Evolutionary conservation across 2,113 vertebrate genomes (phyloP), one percentile per base, ranked within the genome.

Genomic region (Ammodytes marinus): DNA sequence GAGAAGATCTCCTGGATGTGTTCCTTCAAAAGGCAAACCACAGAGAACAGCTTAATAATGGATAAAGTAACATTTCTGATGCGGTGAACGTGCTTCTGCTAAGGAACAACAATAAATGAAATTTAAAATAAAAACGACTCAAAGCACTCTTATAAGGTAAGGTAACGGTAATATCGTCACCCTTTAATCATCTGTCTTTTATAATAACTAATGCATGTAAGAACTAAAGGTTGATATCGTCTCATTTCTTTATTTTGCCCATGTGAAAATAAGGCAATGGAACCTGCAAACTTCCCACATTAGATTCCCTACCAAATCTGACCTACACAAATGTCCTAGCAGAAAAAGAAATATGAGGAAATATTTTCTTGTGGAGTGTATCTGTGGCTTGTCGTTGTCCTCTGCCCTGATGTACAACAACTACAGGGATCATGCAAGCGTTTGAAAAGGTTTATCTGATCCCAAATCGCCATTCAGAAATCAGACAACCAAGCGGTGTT

Each of bases 1-100:
- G 97, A 96, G 92, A 99, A 99, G 80, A 99, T 99, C 92, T 99
- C 98, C 95, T 98, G 97, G 53, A 99, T 97, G 93, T 99, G 98
- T 79, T 99, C 97, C 98, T 99, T 84, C 4, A 86, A 58, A 53
- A 49, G 14, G 13, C 7, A 68, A 27, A 27, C 3, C 58, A n/a
- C 8, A 8, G 11, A 60, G 0, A 63, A 42, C 6, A 0, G 0
- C 27, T 11, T 54, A 15, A 54, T 39, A 27, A 27, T 27, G 27
- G 27, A 27, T 27, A 27, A 27, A 27, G 27, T 27, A 27, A 27
- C 27, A 27, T 43, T 19, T 12, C 4, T 57, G 11, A 52, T 17
- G 14, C 4, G 6, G 49, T 52, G 14, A 52, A 50, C 5, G 5
- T 15, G 27, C 27, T 8, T 37, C 13, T 8, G 19, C 45, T 49